Conservation (phyloP, 1,140 invertebrate genomes). For the Leptopilina clavipes region DNA sequence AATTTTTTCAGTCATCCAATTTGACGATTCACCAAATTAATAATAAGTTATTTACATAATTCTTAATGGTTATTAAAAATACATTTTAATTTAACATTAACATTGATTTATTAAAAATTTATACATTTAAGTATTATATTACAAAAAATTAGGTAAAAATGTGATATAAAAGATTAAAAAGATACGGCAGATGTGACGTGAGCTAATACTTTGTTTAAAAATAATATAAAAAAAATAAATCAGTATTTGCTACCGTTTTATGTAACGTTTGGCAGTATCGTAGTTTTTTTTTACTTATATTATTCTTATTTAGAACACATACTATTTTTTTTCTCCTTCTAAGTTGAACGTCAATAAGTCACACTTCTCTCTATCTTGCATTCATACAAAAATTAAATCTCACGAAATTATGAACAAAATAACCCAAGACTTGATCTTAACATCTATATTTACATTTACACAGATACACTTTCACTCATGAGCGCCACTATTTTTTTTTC, state of each 20-base stretch:
- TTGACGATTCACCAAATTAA: no score
- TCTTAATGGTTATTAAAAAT: constrained; percentile 54
- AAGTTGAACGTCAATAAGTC: constrained; percentile 3
- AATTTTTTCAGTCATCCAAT: no score
- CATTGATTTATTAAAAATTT: constrained; percentile 67
- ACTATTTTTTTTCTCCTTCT: background rate
- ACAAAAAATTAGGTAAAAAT: constrained; percentile 63
- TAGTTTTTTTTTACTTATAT: background rate
- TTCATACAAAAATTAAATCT: constrained; percentile 24
- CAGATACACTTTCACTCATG: constrained; percentile 45
- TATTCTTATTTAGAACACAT: background rate
- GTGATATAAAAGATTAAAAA: constrained; percentile 58
- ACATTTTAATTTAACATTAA: constrained; percentile 68
- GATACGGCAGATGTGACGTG: constrained; percentile 44
- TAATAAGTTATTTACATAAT: no score
- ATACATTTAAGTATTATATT: constrained; percentile 65
- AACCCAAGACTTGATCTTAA: constrained; percentile 55
- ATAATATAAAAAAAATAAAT: constrained; percentile 38
- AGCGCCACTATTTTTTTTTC: background rate
- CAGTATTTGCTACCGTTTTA: background rate
- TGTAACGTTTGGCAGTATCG: constrained; percentile 12
- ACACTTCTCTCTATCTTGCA: constrained; percentile 27
- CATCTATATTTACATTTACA: constrained; percentile 63
- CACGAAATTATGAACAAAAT: background rate
- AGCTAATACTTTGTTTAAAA: constrained; percentile 1